Percentiles rank a stretch among this genome's conserved stretches.
phyloP scores from a whole-genome alignment of 2,113 vertebrate genomes.

The Tragulus kanchil region DNA sequence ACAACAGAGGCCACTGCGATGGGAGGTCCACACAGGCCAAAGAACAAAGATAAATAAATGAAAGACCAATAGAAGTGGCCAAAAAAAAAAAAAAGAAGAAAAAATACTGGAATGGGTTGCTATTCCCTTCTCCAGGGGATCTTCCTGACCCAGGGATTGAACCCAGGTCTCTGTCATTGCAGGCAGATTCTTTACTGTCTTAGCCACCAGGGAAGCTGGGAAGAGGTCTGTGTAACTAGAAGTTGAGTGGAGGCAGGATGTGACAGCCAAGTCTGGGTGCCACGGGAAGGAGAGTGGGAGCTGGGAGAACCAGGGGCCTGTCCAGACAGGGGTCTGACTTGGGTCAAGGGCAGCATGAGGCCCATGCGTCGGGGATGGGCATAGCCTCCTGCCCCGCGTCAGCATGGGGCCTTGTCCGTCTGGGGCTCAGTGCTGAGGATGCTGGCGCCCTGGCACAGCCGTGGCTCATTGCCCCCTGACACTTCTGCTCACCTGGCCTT shows the following conservation, averaged over 20 bases:
- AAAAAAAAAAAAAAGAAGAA: too few species aligned
- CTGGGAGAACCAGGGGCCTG: neutral
- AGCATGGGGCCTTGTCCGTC: neutral
- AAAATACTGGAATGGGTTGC: too few species aligned
- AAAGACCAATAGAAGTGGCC: too few species aligned
- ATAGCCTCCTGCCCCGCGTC: neutral
- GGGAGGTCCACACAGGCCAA: too few species aligned
- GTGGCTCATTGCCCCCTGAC: neutral
- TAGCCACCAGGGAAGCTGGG: too few species aligned
- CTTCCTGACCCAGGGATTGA: too few species aligned
- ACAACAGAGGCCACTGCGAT: too few species aligned
- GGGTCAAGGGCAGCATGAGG: neutral
- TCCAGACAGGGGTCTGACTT: rapidly evolving
- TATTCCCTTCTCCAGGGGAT: too few species aligned
- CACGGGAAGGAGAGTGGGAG: neutral
- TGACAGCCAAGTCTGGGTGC: neutral
- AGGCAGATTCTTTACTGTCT: too few species aligned
- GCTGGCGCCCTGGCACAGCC: rapidly evolving
- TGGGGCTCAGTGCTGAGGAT: rapidly evolving
- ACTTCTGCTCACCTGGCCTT: too few species aligned
- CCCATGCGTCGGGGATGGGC: rapidly evolving
- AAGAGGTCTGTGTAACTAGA: neutral
- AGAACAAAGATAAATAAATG: too few species aligned
- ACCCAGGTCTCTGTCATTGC: too few species aligned
- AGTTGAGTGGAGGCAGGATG: neutral